These are phyloP conservation scores for Acanthiza pusilla DNA, from an alignment of 2,797 vertebrate genomes.

Conservation along the genomic window DNA sequence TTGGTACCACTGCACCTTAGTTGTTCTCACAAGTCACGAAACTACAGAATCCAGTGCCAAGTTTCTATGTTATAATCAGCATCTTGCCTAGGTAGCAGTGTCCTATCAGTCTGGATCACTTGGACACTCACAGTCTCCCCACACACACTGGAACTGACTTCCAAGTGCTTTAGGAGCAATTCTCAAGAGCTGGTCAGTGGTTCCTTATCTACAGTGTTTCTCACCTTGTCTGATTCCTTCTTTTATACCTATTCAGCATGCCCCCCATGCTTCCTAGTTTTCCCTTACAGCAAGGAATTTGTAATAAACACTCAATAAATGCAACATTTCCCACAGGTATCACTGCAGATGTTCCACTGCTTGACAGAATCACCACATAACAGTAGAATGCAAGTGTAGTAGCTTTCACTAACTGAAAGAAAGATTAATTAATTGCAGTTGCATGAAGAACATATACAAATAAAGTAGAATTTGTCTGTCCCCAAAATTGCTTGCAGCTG, in stretches of 20 bases:
- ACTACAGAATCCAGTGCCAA: background rate
- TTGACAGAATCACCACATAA: background rate
- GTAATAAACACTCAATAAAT: background rate
- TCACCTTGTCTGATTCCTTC: background rate
- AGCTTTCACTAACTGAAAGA: background rate
- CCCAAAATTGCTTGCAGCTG: background rate
- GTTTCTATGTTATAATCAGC: background rate
- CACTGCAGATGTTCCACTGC: background rate
- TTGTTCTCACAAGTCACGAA: background rate
- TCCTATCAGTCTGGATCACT: background rate
- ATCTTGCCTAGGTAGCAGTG: background rate
- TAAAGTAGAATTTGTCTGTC: background rate
- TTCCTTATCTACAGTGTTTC: background rate
- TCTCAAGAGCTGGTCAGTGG: background rate
- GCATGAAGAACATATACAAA: background rate
- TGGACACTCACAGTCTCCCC: background rate
- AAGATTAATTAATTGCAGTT: background rate
- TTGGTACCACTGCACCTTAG: background rate
- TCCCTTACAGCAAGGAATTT: constrained; percentile 7
- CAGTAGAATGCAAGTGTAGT: background rate
- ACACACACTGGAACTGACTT: background rate
- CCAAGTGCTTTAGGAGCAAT: background rate
- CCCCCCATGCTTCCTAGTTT: background rate
- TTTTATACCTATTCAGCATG: background rate
- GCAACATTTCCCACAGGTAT: background rate